These are phyloP conservation scores for Lasius fuliginosus DNA, from an alignment of 2,888 invertebrate species.

Conservation along the genomic window DNA sequence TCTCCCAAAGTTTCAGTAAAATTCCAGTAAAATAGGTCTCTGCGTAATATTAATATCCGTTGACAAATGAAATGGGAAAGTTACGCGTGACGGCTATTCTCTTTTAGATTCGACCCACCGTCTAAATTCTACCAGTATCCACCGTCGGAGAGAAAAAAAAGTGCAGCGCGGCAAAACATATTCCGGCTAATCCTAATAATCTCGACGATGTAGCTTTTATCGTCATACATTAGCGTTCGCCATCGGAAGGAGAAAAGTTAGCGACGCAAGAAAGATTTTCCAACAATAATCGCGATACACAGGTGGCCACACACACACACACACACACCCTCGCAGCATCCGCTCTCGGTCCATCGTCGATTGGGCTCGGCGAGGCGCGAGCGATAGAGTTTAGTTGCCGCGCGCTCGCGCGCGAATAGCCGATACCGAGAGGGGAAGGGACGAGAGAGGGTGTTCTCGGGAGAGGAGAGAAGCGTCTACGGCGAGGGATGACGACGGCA, in stretches of 20 bases:
- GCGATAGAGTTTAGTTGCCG: constrained; percentile 45
- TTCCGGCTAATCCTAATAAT: background rate
- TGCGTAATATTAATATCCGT: background rate
- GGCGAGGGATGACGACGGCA: constrained; percentile 47
- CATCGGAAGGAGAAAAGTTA: background rate
- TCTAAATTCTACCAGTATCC: background rate
- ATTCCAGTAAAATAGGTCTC: background rate
- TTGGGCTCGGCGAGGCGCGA: constrained; percentile 36
- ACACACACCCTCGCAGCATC: background rate
- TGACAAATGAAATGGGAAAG: background rate
- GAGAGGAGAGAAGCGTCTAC: constrained; percentile 47
- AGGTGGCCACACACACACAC: constrained; percentile 10
- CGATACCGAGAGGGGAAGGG: constrained; percentile 10
- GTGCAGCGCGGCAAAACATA: background rate
- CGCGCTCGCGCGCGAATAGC: constrained; percentile 42
- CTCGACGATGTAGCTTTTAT: background rate
- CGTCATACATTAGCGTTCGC: background rate
- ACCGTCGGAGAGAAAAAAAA: background rate
- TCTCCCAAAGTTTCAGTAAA: background rate
- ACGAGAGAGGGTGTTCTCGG: background rate
- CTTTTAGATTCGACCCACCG: background rate
- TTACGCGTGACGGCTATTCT: background rate
- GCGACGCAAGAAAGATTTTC: background rate
- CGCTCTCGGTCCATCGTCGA: background rate
- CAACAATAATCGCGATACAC: constrained; percentile 4